Evolutionary conservation across 2,113 vertebrate genomes (phyloP).

Genomic region (Python bivittatus): DNA sequence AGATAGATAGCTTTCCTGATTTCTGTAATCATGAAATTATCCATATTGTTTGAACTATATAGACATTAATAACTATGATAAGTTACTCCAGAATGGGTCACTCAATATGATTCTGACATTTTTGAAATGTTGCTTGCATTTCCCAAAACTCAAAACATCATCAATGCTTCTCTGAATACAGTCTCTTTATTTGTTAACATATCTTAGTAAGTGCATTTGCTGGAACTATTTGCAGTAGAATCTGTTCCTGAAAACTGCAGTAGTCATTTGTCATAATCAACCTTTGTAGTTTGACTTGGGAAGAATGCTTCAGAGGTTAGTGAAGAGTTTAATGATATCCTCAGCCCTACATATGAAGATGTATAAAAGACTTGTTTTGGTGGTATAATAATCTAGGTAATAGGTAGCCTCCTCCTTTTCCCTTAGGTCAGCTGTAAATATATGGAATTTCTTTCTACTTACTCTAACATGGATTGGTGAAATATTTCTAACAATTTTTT

Average conservation of each 20-base stretch:
- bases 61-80: background rate
- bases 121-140: background rate
- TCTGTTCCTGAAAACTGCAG: conserved; percentile 36
- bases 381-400: background rate
- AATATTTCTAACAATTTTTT: background rate
- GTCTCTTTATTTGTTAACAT: background rate
- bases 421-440: background rate
- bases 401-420: background rate
- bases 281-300: conserved; percentile 10
- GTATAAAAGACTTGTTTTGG: conserved; percentile 26
- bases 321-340: background rate
- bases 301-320: conserved; percentile 17
- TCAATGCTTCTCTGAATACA: conserved; percentile 12
- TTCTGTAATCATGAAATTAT: background rate
- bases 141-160: conserved; percentile 21
- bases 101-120: background rate
- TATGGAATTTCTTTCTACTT: background rate
- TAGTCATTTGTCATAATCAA: conserved; percentile 14
- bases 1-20: background rate
- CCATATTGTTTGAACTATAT: background rate
- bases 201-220: conserved; percentile 24
- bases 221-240: conserved; percentile 38
- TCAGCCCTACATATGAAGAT: background rate
- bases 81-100: background rate
- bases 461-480: background rate